phyloP scores from a whole-genome alignment of 2,797 vertebrate species.

The Rachycentron canadum region DNA sequence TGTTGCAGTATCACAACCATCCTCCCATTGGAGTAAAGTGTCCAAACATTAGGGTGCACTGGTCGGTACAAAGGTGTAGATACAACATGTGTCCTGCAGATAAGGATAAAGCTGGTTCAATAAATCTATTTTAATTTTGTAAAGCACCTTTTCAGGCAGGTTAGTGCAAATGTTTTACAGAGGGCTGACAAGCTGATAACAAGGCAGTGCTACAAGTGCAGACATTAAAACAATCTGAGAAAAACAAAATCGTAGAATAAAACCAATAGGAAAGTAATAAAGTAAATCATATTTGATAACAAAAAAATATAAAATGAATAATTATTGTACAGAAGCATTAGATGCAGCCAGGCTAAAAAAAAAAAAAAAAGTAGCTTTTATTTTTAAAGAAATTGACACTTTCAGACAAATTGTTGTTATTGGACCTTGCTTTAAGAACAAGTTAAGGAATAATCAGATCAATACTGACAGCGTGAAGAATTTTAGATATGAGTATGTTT shows the following conservation, averaged over 20 bases:
- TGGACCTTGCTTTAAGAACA: background rate
- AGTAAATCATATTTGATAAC: background rate
- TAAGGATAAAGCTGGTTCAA: background rate
- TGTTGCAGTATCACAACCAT: background rate
- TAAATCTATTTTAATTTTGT: background rate
- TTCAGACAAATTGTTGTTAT: background rate
- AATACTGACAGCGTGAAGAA: background rate
- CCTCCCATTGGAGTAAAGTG: background rate
- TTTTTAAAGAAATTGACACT: background rate
- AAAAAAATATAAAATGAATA: background rate
- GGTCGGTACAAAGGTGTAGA: background rate
- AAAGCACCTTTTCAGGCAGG: background rate
- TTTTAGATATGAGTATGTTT: background rate
- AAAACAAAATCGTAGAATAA: fast-evolving
- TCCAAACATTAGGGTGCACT: background rate
- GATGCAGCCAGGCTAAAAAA: background rate
- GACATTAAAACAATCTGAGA: background rate
- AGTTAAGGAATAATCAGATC: background rate
- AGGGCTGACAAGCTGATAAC: background rate
- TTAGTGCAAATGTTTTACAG: background rate
- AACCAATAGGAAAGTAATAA: background rate
- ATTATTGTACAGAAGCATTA: background rate
- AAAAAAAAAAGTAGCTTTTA: background rate
- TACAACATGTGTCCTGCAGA: background rate
- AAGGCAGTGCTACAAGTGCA: background rate